These are phyloP conservation scores for Penaeus japonicus DNA, from an alignment of 1,140 invertebrate species.

Conservation along the genomic window DNA sequence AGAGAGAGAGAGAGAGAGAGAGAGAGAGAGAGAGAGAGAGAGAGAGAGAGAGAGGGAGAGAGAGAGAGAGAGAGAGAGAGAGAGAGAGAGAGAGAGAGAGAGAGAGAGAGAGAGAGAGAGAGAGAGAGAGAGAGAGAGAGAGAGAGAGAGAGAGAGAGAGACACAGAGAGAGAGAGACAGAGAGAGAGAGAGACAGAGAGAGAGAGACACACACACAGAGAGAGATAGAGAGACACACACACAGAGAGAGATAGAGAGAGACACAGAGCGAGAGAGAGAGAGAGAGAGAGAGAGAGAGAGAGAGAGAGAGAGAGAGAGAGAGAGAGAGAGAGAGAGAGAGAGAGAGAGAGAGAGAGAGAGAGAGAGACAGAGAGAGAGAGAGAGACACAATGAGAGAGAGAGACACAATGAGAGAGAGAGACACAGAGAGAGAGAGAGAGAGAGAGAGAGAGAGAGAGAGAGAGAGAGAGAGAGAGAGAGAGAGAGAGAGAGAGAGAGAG, in stretches of 20 bases:
- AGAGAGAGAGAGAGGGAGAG: not conserved
- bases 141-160: not conserved
- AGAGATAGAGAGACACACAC: not conserved
- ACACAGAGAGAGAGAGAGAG: conserved; percentile 17
- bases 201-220: not conserved
- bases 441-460: not conserved
- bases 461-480: not conserved
- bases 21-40: not conserved
- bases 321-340: not conserved
- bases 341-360: not conserved
- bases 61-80: not conserved
- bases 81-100: not conserved
- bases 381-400: not conserved
- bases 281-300: not conserved
- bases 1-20: not conserved
- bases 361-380: not conserved
- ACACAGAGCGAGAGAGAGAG: not conserved
- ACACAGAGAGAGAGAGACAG: no score
- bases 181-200: not conserved
- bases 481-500: not conserved
- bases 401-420: conserved; percentile 6
- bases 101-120: not conserved
- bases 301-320: not conserved
- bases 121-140: not conserved
- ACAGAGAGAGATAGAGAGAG: not conserved